These are phyloP conservation scores for Melieria picta DNA, from an alignment of 2,888 invertebrate genomes.

Conservation along the genomic window DNA sequence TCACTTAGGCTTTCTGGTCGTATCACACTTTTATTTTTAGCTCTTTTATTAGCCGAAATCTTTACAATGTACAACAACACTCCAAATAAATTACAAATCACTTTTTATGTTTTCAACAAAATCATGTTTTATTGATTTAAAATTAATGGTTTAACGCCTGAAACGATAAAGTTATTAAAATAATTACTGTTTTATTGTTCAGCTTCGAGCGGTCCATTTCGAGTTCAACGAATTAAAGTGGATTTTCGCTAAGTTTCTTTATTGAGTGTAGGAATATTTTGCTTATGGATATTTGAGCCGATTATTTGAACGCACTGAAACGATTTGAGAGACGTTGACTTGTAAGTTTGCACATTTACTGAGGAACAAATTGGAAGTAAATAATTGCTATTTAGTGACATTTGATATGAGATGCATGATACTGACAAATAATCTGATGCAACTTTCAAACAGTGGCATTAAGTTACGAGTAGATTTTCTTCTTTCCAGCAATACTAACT, in stretches of 20 bases:
- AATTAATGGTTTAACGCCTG: slow-evolving; percentile 18
- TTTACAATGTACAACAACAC: not conserved
- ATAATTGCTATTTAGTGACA: too few relatives aligned
- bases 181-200: not conserved
- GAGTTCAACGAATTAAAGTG: not conserved
- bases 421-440: too few relatives aligned
- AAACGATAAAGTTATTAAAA: slow-evolving; percentile 5
- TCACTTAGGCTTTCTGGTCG: too few relatives aligned
- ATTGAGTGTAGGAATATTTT: not conserved
- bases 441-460: too few relatives aligned
- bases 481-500: too few relatives aligned
- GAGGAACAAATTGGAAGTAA: too few relatives aligned
- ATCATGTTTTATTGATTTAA: slow-evolving; percentile 12
- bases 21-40: too few relatives aligned
- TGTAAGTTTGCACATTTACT: too few relatives aligned
- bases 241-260: not conserved
- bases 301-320: too few relatives aligned
- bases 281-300: not conserved
- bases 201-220: not conserved
- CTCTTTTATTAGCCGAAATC: not conserved
- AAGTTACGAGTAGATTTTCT: too few relatives aligned
- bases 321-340: too few relatives aligned
- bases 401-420: too few relatives aligned
- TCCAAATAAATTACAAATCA: not conserved
- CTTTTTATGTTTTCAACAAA: not conserved